Evolutionary conservation across 2,797 vertebrate species (phyloP).

Genomic region (Oryzias sinensis): DNA sequence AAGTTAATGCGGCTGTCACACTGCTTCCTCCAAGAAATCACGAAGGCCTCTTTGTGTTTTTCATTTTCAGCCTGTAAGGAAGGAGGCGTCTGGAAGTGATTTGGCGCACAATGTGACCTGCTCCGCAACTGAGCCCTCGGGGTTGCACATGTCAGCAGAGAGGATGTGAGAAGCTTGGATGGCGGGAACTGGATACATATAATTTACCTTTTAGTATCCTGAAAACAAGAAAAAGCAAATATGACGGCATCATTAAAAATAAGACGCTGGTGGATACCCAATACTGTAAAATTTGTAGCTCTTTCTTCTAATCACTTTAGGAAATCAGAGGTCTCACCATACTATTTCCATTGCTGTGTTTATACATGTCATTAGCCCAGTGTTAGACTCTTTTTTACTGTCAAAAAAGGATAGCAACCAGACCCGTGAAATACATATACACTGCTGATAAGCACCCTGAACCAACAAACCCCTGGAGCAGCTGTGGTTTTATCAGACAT

Average conservation of each 20-base stretch:
- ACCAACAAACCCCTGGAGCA: slow-evolving; percentile 36
- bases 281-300: background rate
- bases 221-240: slow-evolving; percentile 33
- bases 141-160: slow-evolving; percentile 69
- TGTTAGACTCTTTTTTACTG: slow-evolving; percentile 9
- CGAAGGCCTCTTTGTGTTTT: slow-evolving; percentile 39
- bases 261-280: background rate
- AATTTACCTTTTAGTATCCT: slow-evolving; percentile 44
- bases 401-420: slow-evolving; percentile 38
- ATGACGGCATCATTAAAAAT: slow-evolving; percentile 10
- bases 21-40: slow-evolving; percentile 33
- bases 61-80: slow-evolving; percentile 55
- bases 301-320: background rate
- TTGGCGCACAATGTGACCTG: slow-evolving; percentile 72
- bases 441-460: slow-evolving; percentile 41
- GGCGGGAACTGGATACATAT: slow-evolving; percentile 62
- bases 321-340: background rate
- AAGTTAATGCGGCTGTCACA: slow-evolving; percentile 28
- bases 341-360: slow-evolving; percentile 1
- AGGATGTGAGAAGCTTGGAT: slow-evolving; percentile 70
- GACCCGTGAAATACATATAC: slow-evolving; percentile 16
- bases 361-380: slow-evolving; percentile 16
- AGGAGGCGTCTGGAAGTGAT: slow-evolving; percentile 73
- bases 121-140: slow-evolving; percentile 59
- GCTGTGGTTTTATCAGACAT: slow-evolving; percentile 34